Percentiles rank a stretch among this genome's conserved stretches.
Conservation (phyloP, 1,140 invertebrate species). For the Penaeus indicus region DNA sequence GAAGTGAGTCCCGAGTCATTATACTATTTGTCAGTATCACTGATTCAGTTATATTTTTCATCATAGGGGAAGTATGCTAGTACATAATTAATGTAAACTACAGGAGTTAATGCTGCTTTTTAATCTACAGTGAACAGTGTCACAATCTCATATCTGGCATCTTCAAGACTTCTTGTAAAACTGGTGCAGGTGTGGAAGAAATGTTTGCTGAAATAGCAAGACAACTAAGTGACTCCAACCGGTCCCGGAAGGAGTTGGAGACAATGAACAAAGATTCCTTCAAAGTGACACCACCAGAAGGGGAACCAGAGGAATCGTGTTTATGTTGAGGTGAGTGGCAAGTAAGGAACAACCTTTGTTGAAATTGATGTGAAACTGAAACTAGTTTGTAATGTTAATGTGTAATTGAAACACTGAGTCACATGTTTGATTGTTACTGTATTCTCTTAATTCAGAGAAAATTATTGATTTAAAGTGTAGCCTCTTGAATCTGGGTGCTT, state of each 20-base stretch:
- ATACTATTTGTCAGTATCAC: too few species aligned
- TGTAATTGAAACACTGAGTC: neutral
- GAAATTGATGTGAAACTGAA: too few species aligned
- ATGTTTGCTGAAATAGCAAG: conserved; percentile 91
- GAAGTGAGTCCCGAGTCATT: too few species aligned
- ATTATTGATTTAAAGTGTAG: neutral
- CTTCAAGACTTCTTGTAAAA: conserved; percentile 93
- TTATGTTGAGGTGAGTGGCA: conserved; percentile 59
- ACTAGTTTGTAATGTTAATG: neutral
- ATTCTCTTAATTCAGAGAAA: neutral
- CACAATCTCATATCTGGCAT: conserved; percentile 89
- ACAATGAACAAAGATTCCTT: conserved; percentile 65
- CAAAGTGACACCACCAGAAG: conserved; percentile 63
- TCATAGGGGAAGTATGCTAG: too few species aligned
- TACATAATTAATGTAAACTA: neutral
- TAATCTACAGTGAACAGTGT: conserved; percentile 84
- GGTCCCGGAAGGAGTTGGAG: conserved; percentile 65
- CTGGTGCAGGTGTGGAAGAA: conserved; percentile 86
- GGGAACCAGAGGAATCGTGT: conserved; percentile 63
- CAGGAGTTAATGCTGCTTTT: conserved; percentile 17
- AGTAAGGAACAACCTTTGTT: too few species aligned
- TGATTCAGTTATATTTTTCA: too few species aligned
- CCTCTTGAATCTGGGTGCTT: neutral
- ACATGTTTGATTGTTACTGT: neutral
- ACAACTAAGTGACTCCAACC: conserved; percentile 80